Base-by-base conservation (phyloP, 1,140 invertebrate genomes). In the Lepidurus arcticus region DNA sequence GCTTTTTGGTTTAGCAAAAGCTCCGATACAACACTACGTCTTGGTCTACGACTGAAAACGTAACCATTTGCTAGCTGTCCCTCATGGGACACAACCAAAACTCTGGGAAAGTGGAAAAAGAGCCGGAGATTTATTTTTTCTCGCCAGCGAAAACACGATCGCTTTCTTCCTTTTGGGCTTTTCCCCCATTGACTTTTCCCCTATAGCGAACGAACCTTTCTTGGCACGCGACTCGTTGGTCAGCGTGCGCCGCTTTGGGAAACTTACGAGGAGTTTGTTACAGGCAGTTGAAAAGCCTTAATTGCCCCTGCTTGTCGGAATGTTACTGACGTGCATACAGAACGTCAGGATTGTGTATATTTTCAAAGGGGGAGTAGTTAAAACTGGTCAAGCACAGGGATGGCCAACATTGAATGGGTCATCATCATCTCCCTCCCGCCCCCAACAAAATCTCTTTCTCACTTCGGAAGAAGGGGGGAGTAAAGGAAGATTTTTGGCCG, bases 1-100 rank as follows among this genome's bases (percentile, higher is more conserved):
- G 34, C 34, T 34, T 34, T 34, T 34, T 34, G 34, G 34, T 34
- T 65, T 65, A 65, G 7, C n/a, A 7, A 13, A 16, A 65, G 53
- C 21, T 47, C 21, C 53, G 1, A 21, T 21, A 65, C 53, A 65
- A 65, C 21, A 16, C 9, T 16, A 7, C 53, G 13, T 65, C 53
- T 16, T 65, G 13, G 16, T 65, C 53, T 65, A 65, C 13, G 21
- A 21, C 53, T 65, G 53, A 65, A 65, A 65, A 65, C 53, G 53
- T 65, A 65, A 65, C 53, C 53, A 65, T 65, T 65, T 65, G 53
- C 53, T 65, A 65, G 53, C 53, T 65, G 53, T 65, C 53, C 53
- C 53, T 65, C 53, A 65, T 65, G 53, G 53, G 16, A 65, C 53
- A 65, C 1, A 65, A 65, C 53, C 3, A 21, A 16, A 65, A 65